phyloP scores from a whole-genome alignment of 2,888 invertebrate species.

The Teinopalpus imperialis region DNA sequence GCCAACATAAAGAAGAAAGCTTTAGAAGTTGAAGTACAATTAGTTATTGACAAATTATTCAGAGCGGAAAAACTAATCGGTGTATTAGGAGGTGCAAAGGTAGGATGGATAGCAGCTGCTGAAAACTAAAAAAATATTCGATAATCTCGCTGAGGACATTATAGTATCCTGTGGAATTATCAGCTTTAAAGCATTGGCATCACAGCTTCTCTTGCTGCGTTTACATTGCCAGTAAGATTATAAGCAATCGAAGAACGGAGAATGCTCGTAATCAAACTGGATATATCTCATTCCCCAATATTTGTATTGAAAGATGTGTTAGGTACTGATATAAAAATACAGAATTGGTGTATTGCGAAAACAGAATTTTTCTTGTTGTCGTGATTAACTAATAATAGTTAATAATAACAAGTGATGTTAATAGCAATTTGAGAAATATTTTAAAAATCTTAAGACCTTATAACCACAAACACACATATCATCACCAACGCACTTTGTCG shows the following conservation, averaged over 20 bases:
- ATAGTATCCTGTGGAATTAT: slow-evolving; percentile 94
- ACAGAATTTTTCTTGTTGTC: no score
- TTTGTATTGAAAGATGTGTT: slow-evolving; percentile 88
- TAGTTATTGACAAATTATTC: slow-evolving; percentile 91
- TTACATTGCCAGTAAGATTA: slow-evolving; percentile 86
- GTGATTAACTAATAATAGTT: no score
- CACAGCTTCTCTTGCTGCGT: slow-evolving; percentile 94
- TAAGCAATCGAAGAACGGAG: slow-evolving; percentile 87
- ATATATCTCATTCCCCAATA: slow-evolving; percentile 89
- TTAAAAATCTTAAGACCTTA: no score
- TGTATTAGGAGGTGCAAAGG: slow-evolving; percentile 94
- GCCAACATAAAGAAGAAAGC: slow-evolving; percentile 85
- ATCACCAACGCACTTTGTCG: no score
- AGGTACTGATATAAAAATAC: slow-evolving; percentile 93
- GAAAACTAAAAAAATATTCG: slow-evolving; percentile 86
- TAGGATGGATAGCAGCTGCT: slow-evolving; percentile 91
- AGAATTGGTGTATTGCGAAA: slow-evolving; percentile 92
- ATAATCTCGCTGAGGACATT: slow-evolving; percentile 94
- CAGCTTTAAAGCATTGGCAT: no score
- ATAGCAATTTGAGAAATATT: no score
- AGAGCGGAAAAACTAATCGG: slow-evolving; percentile 94
- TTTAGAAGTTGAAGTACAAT: slow-evolving; percentile 87
- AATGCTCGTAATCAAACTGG: slow-evolving; percentile 82
- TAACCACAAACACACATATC: no score
- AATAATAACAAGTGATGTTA: no score